Conservation (phyloP, 2,797 vertebrate species). For the Manis javanica region DNA sequence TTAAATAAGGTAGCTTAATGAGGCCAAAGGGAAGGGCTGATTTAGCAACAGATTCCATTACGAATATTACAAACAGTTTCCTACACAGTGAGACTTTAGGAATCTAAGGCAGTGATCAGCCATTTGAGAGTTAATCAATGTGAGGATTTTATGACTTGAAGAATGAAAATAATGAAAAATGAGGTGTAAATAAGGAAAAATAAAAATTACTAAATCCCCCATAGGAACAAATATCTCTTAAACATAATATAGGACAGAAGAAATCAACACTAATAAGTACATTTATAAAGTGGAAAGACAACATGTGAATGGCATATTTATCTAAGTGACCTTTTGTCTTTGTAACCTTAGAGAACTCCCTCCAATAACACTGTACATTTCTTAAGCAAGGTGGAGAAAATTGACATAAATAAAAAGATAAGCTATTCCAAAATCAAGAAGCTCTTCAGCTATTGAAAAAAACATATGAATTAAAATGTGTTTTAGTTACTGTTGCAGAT, state of each 20-base stretch:
- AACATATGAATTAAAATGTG: not conserved
- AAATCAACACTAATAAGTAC: not conserved
- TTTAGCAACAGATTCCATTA: constrained; percentile 6
- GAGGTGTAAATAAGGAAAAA: not conserved
- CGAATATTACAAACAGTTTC: not conserved
- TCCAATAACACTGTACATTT: not conserved
- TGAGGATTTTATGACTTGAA: not conserved
- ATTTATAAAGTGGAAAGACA: not conserved
- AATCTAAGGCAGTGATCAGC: not conserved
- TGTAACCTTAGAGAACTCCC: not conserved
- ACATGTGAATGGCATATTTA: not conserved
- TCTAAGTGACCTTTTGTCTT: not conserved
- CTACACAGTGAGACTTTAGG: not conserved
- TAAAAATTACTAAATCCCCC: not conserved
- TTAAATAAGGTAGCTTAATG: constrained; percentile 10
- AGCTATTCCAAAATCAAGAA: not conserved
- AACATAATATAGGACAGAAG: not conserved
- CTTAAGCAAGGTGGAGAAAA: not conserved
- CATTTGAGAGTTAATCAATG: not conserved
- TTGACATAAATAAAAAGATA: not conserved
- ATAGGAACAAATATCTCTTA: not conserved
- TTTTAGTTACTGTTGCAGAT: not conserved
- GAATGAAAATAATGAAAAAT: not conserved
- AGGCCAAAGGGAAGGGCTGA: not conserved
- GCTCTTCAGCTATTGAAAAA: not conserved